Conservation (phyloP, 23 tunicate species). For the Halocynthia roretzi region DNA sequence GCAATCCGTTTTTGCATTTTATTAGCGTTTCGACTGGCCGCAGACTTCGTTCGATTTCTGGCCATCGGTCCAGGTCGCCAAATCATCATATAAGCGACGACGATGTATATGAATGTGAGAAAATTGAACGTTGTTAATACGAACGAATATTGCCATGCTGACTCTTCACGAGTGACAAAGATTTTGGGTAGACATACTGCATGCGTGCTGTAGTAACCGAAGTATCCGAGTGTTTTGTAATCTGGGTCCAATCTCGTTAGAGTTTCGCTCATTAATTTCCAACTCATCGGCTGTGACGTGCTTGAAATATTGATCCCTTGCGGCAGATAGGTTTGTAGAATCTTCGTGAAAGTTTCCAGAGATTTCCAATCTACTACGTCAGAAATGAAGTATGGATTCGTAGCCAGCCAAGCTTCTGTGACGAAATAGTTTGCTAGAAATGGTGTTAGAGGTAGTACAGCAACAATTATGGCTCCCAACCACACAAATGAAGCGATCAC, state of each 20-base stretch:
- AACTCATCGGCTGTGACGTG: background rate
- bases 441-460: constrained; percentile 29
- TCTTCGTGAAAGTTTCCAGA: background rate
- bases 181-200: constrained; percentile 63
- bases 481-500: constrained; percentile 28
- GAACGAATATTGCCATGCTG: constrained; percentile 56
- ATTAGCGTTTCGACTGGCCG: background rate
- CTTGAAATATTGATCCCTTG: background rate
- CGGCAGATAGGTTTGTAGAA: constrained; percentile 13
- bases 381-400: constrained; percentile 32
- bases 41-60: background rate
- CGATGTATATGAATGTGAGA: constrained; percentile 39
- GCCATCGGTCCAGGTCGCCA: constrained; percentile 7
- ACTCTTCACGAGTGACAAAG: constrained; percentile 26
- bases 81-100: constrained; percentile 27
- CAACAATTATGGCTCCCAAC: constrained; percentile 27
- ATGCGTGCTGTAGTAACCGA: constrained; percentile 69
- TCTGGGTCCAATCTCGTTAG: constrained; percentile 2
- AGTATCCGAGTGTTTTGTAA: constrained; percentile 30
- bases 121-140: constrained; percentile 41
- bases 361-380: constrained; percentile 26
- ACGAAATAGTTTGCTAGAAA: constrained; percentile 27
- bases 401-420: constrained; percentile 22
- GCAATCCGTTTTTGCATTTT: constrained; percentile 39
- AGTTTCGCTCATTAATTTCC: constrained; percentile 2